These are phyloP conservation scores for Priocnemis perturbator DNA, from an alignment of 2,888 invertebrate genomes.

Conservation along the genomic window DNA sequence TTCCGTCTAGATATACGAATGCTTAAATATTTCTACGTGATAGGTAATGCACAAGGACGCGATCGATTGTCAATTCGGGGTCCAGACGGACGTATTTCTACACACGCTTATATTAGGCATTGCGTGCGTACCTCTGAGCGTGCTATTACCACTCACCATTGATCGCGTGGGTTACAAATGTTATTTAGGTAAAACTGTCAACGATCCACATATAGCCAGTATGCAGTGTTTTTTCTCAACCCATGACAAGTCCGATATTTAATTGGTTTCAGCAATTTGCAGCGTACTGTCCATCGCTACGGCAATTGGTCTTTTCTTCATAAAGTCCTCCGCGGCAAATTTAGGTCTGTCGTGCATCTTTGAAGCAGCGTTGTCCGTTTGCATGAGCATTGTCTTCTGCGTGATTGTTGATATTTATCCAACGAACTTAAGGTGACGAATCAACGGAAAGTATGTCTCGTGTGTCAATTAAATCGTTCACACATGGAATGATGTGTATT, in stretches of 20 bases:
- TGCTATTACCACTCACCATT: slow-evolving; percentile 85
- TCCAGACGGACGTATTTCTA: slow-evolving; percentile 81
- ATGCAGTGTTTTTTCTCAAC: too few relatives aligned
- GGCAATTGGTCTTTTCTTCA: slow-evolving; percentile 84
- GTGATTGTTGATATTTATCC: slow-evolving; percentile 87
- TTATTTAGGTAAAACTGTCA: slow-evolving; percentile 80
- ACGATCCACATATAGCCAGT: too few relatives aligned
- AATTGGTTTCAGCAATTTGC: slow-evolving; percentile 79
- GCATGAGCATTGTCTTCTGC: slow-evolving; percentile 85
- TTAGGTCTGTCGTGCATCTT: slow-evolving; percentile 84
- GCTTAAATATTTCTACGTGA: background rate
- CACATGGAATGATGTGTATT: slow-evolving; percentile 34
- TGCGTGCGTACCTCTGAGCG: slow-evolving; percentile 85
- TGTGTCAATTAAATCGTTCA: too few relatives aligned
- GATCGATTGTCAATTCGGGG: slow-evolving; percentile 78
- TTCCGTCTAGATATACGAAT: background rate
- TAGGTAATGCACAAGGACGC: slow-evolving; percentile 37
- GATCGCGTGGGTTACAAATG: slow-evolving; percentile 86
- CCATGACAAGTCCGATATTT: too few relatives aligned
- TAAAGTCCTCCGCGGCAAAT: slow-evolving; percentile 82
- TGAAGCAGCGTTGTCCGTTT: slow-evolving; percentile 85
- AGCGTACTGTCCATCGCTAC: slow-evolving; percentile 82
- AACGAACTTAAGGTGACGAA: slow-evolving; percentile 82
- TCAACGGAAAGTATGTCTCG: background rate
- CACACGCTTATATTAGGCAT: slow-evolving; percentile 86